Evolutionary conservation across 1,140 invertebrate species (phyloP), one percentile per base, ranked within the genome.

Genomic region (Fopius arisanus): DNA sequence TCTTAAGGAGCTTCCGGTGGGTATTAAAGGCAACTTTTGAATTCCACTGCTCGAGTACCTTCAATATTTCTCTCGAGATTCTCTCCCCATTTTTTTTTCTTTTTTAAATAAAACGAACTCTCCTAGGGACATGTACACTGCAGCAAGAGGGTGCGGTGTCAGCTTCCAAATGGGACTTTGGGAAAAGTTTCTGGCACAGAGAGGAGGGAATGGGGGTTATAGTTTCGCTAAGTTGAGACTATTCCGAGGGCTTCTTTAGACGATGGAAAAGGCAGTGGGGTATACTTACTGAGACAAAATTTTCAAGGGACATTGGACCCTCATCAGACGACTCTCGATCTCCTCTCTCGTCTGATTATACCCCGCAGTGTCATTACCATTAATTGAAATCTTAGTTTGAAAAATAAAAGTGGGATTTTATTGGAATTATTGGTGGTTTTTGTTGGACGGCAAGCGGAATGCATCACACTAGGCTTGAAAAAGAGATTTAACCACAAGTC

Each of bases 351-450:
- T n/a, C n/a, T n/a, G 9, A n/a, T 33, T 62, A 43, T 33, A n/a
- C 29, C 28, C 59, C 76, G 79, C 77, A 75, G 79, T 83, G 80
- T 84, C 84, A 85, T 86, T 86, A 85, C 80, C 79, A 80, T 86
- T 85, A 86, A 86, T 86, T 86, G 83, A 85, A 85, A 84, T 83
- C 83, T 85, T 80, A 79, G 84, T 84, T 1, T 59, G 81, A n/a
- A n/a, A n/a, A n/a, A n/a, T n/a, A n/a, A n/a, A n/a, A n/a, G n/a
- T n/a, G n/a, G n/a, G n/a, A n/a, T n/a, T 37, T 37, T 37, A 37
- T 5, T 37, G 7, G 3, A 10, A 37, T 10, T 7, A 37, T 37
- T 37, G 7, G 7, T 12, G 12, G 3, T 19, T 19, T 21, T 54
- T 19, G 16, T 54, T 37, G 1, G 1, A 37, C 33, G 9, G 7